Percentiles rank a stretch among this genome's conserved stretches.
Conservation (phyloP, 64 coral and sea anemone genomes). For the Stichodactyla helianthus region DNA sequence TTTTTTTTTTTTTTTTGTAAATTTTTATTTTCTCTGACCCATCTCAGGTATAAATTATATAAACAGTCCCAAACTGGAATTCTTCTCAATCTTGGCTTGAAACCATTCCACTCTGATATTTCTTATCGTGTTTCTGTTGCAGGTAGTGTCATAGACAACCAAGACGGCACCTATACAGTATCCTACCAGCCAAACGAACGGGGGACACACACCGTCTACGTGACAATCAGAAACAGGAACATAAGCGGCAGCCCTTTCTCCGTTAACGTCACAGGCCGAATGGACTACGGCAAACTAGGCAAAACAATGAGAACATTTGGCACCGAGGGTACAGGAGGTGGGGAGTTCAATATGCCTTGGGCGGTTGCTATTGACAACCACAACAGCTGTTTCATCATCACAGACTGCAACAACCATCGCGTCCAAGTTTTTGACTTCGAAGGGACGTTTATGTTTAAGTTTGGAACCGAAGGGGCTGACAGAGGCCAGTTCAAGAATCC, state of each 20-base stretch:
- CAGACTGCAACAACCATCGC: slow-evolving; percentile 90
- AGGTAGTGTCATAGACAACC: slow-evolving; percentile 83
- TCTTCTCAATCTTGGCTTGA: background rate
- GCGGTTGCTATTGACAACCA: slow-evolving; percentile 80
- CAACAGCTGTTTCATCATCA: slow-evolving; percentile 70
- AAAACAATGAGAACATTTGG: slow-evolving; percentile 61
- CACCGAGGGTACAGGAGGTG: slow-evolving; percentile 56
- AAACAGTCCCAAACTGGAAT: no score
- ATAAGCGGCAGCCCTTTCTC: slow-evolving; percentile 84
- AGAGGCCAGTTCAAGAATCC: slow-evolving; percentile 88
- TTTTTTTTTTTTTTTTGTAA: no score
- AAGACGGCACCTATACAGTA: slow-evolving; percentile 77
- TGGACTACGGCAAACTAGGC: slow-evolving; percentile 56
- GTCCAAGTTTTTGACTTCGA: slow-evolving; percentile 88
- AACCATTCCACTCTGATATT: background rate
- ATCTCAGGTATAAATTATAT: no score
- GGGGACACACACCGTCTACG: slow-evolving; percentile 59
- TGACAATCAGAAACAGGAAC: slow-evolving; percentile 71
- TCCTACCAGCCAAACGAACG: slow-evolving; percentile 66
- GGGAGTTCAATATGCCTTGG: slow-evolving; percentile 93
- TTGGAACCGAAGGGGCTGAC: slow-evolving; percentile 67
- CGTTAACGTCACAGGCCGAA: slow-evolving; percentile 75
- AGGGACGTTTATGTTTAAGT: slow-evolving; percentile 90
- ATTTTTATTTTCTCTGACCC: no score
- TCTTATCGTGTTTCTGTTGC: background rate